Conservation (phyloP, 2,888 invertebrate genomes). For the Poecilobothrus nobilitatus region DNA sequence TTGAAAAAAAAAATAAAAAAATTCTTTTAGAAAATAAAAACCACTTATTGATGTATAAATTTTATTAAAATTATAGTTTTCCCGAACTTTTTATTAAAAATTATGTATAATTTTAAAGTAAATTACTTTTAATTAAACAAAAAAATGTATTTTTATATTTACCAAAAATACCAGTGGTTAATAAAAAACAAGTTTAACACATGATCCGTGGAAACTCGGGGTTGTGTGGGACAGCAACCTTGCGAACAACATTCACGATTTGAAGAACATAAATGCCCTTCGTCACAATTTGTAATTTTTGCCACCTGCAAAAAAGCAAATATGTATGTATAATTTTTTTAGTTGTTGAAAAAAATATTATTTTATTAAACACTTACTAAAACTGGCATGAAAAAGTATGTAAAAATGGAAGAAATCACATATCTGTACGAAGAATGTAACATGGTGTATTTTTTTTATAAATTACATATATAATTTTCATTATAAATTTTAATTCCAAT, state of each 20-base stretch:
- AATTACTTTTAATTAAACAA: background rate
- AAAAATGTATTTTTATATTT: conserved; percentile 29
- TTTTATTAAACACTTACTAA: conserved; percentile 19
- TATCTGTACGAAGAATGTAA: background rate
- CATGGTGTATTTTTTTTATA: background rate
- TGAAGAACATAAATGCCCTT: conserved; percentile 61
- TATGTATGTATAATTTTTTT: background rate
- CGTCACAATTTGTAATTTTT: conserved; percentile 46
- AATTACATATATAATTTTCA: background rate
- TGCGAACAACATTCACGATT: conserved; percentile 67
- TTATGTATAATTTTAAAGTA: too few species aligned
- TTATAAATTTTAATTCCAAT: background rate
- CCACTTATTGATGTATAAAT: too few species aligned
- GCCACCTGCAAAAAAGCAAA: background rate
- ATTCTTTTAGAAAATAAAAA: too few species aligned
- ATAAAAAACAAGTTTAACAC: conserved; percentile 58
- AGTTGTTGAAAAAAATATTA: too few species aligned
- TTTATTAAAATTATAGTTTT: too few species aligned
- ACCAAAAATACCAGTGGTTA: conserved; percentile 62
- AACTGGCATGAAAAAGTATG: conserved; percentile 15
- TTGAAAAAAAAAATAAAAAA: too few species aligned
- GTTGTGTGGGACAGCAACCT: conserved; percentile 53
- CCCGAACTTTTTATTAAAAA: too few species aligned
- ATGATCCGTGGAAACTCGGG: conserved; percentile 48
- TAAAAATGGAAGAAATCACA: background rate